Evolutionary conservation across 1,140 invertebrate genomes (phyloP).

Genomic region (Drosophila bocqueti): DNA sequence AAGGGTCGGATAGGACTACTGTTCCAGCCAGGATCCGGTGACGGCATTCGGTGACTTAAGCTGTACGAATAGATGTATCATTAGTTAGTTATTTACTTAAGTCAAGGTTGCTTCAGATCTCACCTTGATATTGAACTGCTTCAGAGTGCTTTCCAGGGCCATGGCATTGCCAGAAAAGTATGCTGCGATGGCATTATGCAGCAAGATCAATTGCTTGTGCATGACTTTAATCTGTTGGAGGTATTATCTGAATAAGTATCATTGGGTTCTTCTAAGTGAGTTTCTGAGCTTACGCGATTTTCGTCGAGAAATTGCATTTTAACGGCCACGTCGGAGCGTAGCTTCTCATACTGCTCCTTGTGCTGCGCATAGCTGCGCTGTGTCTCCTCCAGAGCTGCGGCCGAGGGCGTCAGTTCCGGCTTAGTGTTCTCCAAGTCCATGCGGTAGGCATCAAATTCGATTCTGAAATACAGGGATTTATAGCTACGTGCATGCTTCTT

Average conservation of each 20-base stretch:
- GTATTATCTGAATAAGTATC: slow-evolving; percentile 34
- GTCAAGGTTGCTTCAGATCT: neutral
- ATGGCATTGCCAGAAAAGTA: slow-evolving; percentile 98
- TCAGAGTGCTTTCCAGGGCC: slow-evolving; percentile 96
- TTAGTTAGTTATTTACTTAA: neutral
- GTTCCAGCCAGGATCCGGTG: slow-evolving; percentile 82
- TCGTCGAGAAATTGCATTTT: slow-evolving; percentile 98
- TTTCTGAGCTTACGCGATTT: slow-evolving; percentile 91
- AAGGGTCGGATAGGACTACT: slow-evolving; percentile 67
- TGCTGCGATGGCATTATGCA: slow-evolving; percentile 98
- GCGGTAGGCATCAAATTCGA: slow-evolving; percentile 99
- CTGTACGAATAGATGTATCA: slow-evolving; percentile 26
- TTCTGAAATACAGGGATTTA: slow-evolving; percentile 86
- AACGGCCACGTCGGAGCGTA: slow-evolving; percentile 96
- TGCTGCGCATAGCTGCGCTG: slow-evolving; percentile 93
- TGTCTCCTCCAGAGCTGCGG: slow-evolving; percentile 91
- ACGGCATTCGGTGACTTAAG: slow-evolving; percentile 82
- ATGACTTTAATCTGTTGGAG: slow-evolving; percentile 96
- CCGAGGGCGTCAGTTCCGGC: slow-evolving; percentile 88
- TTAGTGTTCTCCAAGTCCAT: slow-evolving; percentile 93
- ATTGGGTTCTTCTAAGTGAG: no score
- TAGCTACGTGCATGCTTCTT: neutral
- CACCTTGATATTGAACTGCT: slow-evolving; percentile 96
- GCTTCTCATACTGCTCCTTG: slow-evolving; percentile 95
- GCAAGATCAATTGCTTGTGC: slow-evolving; percentile 97